Conservation (phyloP, 2,888 invertebrate genomes). For the Luperina nickerlii region DNA sequence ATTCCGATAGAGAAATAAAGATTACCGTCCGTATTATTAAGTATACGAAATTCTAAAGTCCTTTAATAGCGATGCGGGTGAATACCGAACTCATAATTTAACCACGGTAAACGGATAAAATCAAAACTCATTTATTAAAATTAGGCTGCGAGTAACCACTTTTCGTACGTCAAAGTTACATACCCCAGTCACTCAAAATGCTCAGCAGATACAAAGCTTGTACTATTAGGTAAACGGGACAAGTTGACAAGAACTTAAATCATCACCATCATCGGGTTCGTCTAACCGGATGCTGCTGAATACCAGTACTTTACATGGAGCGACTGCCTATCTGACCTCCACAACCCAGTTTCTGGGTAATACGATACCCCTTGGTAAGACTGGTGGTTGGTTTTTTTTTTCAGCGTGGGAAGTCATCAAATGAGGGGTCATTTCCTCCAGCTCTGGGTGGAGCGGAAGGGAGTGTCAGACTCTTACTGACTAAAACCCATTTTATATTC, state of each 20-base stretch:
- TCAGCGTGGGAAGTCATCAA: too few species aligned
- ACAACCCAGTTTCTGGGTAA: too few species aligned
- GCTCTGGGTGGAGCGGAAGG: too few species aligned
- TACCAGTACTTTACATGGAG: too few species aligned
- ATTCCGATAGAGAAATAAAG: not conserved
- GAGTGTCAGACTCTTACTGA: too few species aligned
- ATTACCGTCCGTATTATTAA: not conserved
- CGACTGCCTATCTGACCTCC: too few species aligned
- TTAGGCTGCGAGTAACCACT: not conserved
- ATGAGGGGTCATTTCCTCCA: too few species aligned
- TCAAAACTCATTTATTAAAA: not conserved
- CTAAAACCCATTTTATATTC: too few species aligned
- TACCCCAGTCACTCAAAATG: not conserved
- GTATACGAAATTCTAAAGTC: not conserved
- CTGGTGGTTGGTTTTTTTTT: too few species aligned
- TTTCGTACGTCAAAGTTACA: not conserved
- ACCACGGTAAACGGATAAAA: not conserved
- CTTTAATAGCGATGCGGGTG: not conserved
- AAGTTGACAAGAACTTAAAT: constrained; percentile 55
- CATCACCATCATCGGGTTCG: too few species aligned
- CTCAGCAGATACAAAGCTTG: constrained; percentile 49
- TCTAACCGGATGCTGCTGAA: too few species aligned
- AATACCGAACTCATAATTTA: not conserved
- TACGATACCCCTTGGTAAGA: too few species aligned
- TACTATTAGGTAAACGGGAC: constrained; percentile 48